Conservation (phyloP, 1,140 invertebrate species). For the Rhyzopertha dominica region DNA sequence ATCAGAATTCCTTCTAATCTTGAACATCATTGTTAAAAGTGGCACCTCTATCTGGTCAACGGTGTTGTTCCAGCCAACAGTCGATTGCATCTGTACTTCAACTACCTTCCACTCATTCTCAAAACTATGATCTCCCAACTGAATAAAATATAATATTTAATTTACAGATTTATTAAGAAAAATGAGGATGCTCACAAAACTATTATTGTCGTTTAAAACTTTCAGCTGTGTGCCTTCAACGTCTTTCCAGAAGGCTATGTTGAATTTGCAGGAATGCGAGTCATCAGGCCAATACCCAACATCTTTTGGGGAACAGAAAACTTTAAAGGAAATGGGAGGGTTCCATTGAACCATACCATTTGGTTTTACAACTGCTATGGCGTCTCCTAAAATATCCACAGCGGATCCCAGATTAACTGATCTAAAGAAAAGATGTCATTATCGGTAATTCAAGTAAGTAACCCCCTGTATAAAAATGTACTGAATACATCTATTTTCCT, state of each 20-base stretch:
- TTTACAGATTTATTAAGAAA: background rate
- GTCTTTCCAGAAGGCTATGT: conserved; percentile 26
- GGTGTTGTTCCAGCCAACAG: conserved; percentile 9
- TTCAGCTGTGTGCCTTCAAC: conserved; percentile 15
- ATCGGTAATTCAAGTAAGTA: too few species aligned
- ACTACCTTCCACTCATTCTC: conserved; percentile 26
- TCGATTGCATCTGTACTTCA: conserved; percentile 17
- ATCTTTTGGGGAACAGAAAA: conserved; percentile 28
- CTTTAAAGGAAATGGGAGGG: conserved; percentile 24
- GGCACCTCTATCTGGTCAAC: conserved; percentile 9
- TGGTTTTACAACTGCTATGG: conserved; percentile 22
- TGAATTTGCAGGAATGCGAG: conserved; percentile 29
- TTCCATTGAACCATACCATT: conserved; percentile 30
- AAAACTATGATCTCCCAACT: background rate
- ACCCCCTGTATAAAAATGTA: too few species aligned
- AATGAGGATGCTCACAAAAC: background rate
- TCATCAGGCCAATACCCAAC: conserved; percentile 37
- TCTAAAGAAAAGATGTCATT: too few species aligned
- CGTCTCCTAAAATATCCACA: conserved; percentile 21
- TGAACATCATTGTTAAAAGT: conserved; percentile 25
- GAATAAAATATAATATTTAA: background rate
- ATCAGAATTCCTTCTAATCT: conserved; percentile 26
- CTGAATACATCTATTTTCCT: too few species aligned
- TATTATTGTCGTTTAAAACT: background rate
- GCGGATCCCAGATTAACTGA: too few species aligned